A percentile compares a stretch with the other conserved stretches of the same genome.
Conservation (phyloP, 2,888 invertebrate genomes). For the Stenotaenia linearis region DNA sequence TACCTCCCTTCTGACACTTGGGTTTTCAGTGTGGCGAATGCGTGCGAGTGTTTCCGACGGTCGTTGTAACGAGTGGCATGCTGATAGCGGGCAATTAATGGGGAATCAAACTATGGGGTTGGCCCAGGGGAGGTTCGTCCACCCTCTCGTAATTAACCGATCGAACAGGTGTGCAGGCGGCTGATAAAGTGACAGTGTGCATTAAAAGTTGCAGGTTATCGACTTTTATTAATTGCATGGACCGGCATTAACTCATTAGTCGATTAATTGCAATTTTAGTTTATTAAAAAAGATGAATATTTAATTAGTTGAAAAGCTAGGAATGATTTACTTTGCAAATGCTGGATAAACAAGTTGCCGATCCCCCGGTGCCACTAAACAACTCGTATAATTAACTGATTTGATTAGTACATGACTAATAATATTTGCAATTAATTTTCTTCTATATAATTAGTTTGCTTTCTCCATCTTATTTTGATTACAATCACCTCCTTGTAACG, state of each 20-base stretch:
- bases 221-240: not conserved
- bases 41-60: slow-evolving; percentile 3
- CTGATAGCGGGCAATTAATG: slow-evolving; percentile 21
- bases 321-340: not conserved
- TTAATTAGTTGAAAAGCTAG: not conserved
- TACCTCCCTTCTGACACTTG: not conserved
- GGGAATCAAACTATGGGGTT: slow-evolving; percentile 13
- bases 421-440: slow-evolving; percentile 26
- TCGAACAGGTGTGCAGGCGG: not conserved
- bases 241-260: not conserved
- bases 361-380: not conserved
- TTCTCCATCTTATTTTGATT: not conserved
- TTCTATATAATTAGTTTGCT: slow-evolving; percentile 2
- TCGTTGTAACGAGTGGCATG: slow-evolving; percentile 5
- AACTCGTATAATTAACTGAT: not conserved
- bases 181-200: not conserved
- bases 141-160: slow-evolving; percentile 4
- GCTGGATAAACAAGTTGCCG: slow-evolving; percentile 13
- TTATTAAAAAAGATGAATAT: not conserved
- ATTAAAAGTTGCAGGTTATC: not conserved
- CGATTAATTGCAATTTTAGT: not conserved
- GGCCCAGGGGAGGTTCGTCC: not conserved
- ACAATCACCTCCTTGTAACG: slow-evolving; percentile 1
- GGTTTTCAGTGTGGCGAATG: not conserved
- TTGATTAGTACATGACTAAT: slow-evolving; percentile 4